Conservation (phyloP, 2,888 invertebrate species). For the Drosophila monieri region DNA sequence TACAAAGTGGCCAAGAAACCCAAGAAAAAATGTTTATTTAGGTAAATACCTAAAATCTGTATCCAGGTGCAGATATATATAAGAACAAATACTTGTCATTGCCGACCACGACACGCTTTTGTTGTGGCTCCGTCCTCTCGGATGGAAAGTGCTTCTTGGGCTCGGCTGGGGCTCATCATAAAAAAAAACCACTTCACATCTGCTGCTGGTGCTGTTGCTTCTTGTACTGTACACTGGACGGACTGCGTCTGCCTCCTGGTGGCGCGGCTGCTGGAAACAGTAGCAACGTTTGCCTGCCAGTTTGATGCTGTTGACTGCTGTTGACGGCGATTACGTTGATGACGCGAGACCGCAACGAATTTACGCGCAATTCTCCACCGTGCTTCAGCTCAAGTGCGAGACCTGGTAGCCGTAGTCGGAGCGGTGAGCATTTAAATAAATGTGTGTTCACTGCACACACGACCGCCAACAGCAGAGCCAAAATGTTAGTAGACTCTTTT, state of each 20-base stretch:
- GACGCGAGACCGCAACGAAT: constrained; percentile 77
- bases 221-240: constrained; percentile 18
- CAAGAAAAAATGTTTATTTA: background rate
- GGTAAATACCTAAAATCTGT: background rate
- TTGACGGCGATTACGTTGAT: constrained; percentile 79
- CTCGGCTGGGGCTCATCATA: constrained; percentile 60
- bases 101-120: constrained; percentile 65
- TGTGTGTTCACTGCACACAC: constrained; percentile 26
- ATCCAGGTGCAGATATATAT: constrained; percentile 10
- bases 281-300: constrained; percentile 75
- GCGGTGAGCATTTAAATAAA: constrained; percentile 40
- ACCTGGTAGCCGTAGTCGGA: constrained; percentile 11
- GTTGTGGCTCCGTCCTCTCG: constrained; percentile 48
- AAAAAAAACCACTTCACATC: constrained; percentile 63
- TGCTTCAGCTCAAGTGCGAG: constrained; percentile 42
- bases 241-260: constrained; percentile 41
- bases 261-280: constrained; percentile 58
- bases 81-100: constrained; percentile 20
- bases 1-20: background rate
- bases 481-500: constrained; percentile 32
- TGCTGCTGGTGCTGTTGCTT: constrained; percentile 48
- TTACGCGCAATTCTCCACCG: constrained; percentile 76
- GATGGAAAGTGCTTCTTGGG: constrained; percentile 46
- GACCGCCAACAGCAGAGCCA: constrained; percentile 5
- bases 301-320: constrained; percentile 78